These are phyloP conservation scores for Caenorhabditis sp. DNA, from an alignment of 2,888 invertebrate genomes.

Conservation along the genomic window DNA sequence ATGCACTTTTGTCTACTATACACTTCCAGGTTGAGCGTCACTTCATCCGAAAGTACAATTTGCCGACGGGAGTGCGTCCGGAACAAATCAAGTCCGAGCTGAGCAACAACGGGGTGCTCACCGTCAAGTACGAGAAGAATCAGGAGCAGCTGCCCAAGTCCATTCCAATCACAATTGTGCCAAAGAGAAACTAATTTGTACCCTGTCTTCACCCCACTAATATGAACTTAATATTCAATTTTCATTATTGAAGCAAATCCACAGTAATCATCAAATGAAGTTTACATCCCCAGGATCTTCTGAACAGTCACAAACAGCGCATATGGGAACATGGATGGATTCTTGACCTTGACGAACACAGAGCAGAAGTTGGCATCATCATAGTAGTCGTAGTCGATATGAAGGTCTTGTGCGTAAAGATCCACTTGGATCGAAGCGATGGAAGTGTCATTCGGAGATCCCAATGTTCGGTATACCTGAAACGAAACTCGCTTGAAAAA, in stretches of 20 bases:
- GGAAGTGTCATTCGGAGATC: constrained; percentile 41
- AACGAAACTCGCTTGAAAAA: not conserved
- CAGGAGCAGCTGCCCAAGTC: constrained; percentile 65
- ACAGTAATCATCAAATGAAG: constrained; percentile 11
- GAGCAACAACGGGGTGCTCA: constrained; percentile 76
- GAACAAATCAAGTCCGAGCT: constrained; percentile 76
- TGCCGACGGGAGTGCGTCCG: constrained; percentile 74
- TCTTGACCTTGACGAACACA: constrained; percentile 51
- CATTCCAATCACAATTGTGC: constrained; percentile 71
- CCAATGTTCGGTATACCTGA: constrained; percentile 33
- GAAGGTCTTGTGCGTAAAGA: constrained; percentile 11
- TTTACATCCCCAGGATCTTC: constrained; percentile 43
- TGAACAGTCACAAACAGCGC: constrained; percentile 48
- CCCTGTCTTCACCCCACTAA: not conserved
- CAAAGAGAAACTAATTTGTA: constrained; percentile 55
- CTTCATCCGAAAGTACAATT: constrained; percentile 76
- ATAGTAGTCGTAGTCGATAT: constrained; percentile 58
- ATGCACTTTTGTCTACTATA: not conserved
- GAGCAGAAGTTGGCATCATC: constrained; percentile 63
- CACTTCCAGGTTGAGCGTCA: constrained; percentile 73
- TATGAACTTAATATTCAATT: constrained; percentile 41
- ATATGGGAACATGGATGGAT: constrained; percentile 43
- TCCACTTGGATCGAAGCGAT: constrained; percentile 53
- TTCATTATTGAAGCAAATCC: constrained; percentile 51
- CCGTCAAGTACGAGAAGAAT: constrained; percentile 75